Evolutionary conservation across 2,113 vertebrate genomes (phyloP), one percentile per base, ranked within the genome.

Genomic region (Sarotherodon lohbergeri): DNA sequence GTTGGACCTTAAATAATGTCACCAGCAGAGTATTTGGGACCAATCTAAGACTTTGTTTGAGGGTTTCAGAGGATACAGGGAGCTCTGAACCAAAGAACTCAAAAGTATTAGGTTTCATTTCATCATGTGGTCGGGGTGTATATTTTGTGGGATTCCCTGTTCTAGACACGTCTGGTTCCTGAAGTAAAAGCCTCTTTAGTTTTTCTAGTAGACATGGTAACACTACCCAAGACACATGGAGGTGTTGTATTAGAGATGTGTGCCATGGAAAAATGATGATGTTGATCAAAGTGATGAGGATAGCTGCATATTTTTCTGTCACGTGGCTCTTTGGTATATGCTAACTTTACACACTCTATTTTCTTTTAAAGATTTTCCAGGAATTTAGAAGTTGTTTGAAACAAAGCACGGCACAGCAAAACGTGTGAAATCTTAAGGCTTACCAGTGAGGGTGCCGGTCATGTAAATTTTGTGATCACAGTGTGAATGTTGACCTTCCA

Each of bases 11-110:
- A 76, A 76, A 76, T 48, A 76, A 57, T 27, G 29, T 71, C 68
- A 48, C 76, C 87, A 76, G 68, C 83, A 29, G 66, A 19, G 66
- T 52, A 32, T 78, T 48, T 1, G 24, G 81, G 86, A 89, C 85
- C 73, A 84, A 52, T 4, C 41, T 48, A 61, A 12, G n/a, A 32
- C 27, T 57, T 63, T 32, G 6, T 82, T 76, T 83, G 24, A 61
- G 73, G 59, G 34, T 78, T 41, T 81, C 41, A 32, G 39, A 71
- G 46, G 27, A 56, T 19, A 68, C 82, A 81, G 19, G 61, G 56
- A 86, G 63, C 79, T 92, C 81, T 88, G 81, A 92, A 86, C 86
- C 83, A 91, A 89, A 92, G 83, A 89, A 9, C 27, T 50, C 10
- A 13, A 52, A 78, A 4, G 73, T 5, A 5, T 12, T 52, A 48